Evolutionary conservation across 2,888 invertebrate species (phyloP).

Genomic region (Cerastis leucographa): DNA sequence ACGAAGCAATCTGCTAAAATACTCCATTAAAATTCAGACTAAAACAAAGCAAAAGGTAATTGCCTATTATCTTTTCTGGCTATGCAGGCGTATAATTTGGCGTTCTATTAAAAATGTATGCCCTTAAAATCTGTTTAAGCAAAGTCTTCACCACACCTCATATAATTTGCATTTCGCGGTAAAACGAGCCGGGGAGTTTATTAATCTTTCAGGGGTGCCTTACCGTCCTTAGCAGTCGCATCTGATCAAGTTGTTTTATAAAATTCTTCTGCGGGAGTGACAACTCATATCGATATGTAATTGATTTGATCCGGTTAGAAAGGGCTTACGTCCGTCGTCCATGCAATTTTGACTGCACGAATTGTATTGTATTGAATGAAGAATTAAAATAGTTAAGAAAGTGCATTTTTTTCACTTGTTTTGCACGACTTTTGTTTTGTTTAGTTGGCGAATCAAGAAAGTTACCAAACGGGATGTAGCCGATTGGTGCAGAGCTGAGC

Average conservation of each 20-base stretch:
- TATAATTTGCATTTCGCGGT: slow-evolving; percentile 31
- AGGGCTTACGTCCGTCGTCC: too few relatives aligned
- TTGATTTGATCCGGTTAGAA: neutral
- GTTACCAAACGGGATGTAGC: too few relatives aligned
- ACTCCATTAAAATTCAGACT: neutral
- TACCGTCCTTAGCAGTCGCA: neutral
- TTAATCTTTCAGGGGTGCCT: slow-evolving; percentile 23
- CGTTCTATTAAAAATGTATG: slow-evolving; percentile 22
- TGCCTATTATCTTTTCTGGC: slow-evolving; percentile 7
- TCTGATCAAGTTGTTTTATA: neutral
- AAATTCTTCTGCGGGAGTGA: neutral
- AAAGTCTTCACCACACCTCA: slow-evolving; percentile 9
- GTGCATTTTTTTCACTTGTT: too few relatives aligned
- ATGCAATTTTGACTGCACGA: too few relatives aligned
- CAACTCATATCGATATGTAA: neutral
- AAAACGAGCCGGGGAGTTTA: neutral
- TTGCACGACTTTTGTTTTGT: too few relatives aligned
- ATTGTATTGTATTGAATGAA: too few relatives aligned
- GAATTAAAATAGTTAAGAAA: too few relatives aligned
- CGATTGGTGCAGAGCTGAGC: too few relatives aligned
- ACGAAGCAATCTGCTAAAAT: neutral
- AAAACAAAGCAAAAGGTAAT: slow-evolving; percentile 2
- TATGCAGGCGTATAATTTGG: neutral
- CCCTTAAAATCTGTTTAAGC: slow-evolving; percentile 1
- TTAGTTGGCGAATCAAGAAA: too few relatives aligned